Evolutionary conservation across 1,140 invertebrate genomes (phyloP), one percentile per base, ranked within the genome.

Genomic region (Dolichoris vasculosae): DNA sequence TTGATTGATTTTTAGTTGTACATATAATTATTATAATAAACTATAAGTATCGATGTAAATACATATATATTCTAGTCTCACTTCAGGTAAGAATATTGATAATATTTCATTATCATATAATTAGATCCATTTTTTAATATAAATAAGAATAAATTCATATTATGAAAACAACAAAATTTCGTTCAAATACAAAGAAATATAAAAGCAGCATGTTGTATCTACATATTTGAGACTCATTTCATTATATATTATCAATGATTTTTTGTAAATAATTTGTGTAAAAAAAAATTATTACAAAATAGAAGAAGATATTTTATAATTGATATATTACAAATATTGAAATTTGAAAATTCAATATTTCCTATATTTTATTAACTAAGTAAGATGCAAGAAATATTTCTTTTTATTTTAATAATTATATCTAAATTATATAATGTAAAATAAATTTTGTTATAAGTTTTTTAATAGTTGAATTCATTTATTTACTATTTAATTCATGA

Each of bases 1-100:
- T 77, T 38, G 71, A 83, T 83, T 83, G 75, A 64, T 83, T 51
- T 69, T 69, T 82, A 71, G 43, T 51, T 81, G 63, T 17, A 82
- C 7, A 82, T 38, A 38, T 46, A 82, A 82, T 80, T 43, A 26
- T 51, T 38, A 35, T 13, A 82, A 40, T 0, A 51, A 82, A 82
- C 43, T 51, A 30, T 9, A 82, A 83, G 3, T 17, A 59, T n/a
- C 32, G 38, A 48, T 83, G 51, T 76, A 75, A 11, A 71, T 76
- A 63, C 17, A 23, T 73, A 26, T 48, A 51, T 13, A 76, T 59
- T 83, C 69, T 83, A 76, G 69, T 76, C 82, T 43, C n/a, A 46
- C 32, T 1, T 38, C 76, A 82, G 81, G 81, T 83, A 76, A 83
- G 48, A 32, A 32, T 63, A 7, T 20, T 26, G 2, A 64, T n/a